Evolutionary conservation across 2,797 vertebrate species (phyloP), one percentile per base, ranked within the genome.

Genomic region (Argya squamiceps): DNA sequence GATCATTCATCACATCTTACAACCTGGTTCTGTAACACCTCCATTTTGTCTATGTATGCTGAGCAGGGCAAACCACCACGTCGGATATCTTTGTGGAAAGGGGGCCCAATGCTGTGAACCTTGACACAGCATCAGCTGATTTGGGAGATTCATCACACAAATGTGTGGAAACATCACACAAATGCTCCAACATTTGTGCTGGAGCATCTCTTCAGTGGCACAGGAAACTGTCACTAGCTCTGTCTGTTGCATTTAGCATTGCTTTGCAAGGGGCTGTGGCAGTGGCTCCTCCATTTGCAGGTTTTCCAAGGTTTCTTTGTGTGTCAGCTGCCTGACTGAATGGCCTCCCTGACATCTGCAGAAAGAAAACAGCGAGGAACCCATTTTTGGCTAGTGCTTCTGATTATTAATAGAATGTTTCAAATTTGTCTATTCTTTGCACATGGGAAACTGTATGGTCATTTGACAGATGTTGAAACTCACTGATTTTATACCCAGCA

Each of bases 401-500:
- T 68, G 84, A 71, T 96, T 96, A 94, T 94, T 97, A 95, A 93
- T 21, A 96, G 91, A 96, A 97, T 96, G 85, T 87, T 96, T 96
- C 67, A 84, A 73, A 91, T 95, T 89, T 96, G 92, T 95, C 96
- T 95, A 68, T 97, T 96, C 74, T 88, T 97, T 87, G 84, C 96
- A 93, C 89, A 95, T 92, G 92, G 92, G 93, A 96, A 97, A 96
- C 71, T 73, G 62, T 89, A 88, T 43, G 73, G 94, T 94, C 94
- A 96, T 94, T 95, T 95, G 89, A 88, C 81, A 97, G 82, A 94
- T 96, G 93, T 90, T 94, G 88, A 97, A 97, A 94, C 65, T 94
- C 94, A 89, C 67, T 5, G 62, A 84, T 92, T 96, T 95, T 96
- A 92, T 92, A 92, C 77, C 90, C 56, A 91, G 90, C 73, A 77